Evolutionary conservation across 2,888 invertebrate species (phyloP), one percentile per base, ranked within the genome.

Genomic region (Blera fallax): DNA sequence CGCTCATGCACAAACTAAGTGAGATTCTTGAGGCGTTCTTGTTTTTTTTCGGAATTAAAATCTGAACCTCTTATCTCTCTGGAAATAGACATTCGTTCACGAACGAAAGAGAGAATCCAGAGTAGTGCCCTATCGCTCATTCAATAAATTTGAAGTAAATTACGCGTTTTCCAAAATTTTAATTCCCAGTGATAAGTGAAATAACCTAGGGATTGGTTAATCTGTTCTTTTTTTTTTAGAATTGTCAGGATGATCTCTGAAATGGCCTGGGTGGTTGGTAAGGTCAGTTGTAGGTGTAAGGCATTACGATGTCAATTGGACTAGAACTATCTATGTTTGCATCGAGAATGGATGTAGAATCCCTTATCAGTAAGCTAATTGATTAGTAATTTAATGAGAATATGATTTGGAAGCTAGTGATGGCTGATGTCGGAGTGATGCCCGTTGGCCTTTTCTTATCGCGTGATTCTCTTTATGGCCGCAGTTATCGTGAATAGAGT

Each of bases 1-100:
- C 67, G 54, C 40, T 54, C 54, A 43, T n/a, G 45, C 60, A 43
- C 34, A 50, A 32, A 18, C 54, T 2, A 24, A 52, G 37, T 65
- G 5, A 1, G 16, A 40, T 4, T 50, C 32, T 24, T 58, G 2
- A 10, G 11, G 18, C 3, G 6, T 21, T 54, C 16, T 29, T 70
- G 6, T 50, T 64, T 56, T 81, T 69, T 58, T 81, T 76, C 29
- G 40, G 56, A 74, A 32, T 65, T 4, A 3, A 54, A 73, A 77
- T 65, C 58, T 65, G 50, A 77, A 78, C 45, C 72, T 72, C 27
- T 83, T 83, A 83, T 83, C 82, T 50, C 62, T 40, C 11, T 43
- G 50, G 48, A 34, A 77, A 43, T 27, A 29, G 50, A 50, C 29
- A 21, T 34, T 37, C 24, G 40, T 16, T 40, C 32, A 48, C 14